phyloP scores from a whole-genome alignment of 2,113 vertebrate genomes.

The Redunca redunca region DNA sequence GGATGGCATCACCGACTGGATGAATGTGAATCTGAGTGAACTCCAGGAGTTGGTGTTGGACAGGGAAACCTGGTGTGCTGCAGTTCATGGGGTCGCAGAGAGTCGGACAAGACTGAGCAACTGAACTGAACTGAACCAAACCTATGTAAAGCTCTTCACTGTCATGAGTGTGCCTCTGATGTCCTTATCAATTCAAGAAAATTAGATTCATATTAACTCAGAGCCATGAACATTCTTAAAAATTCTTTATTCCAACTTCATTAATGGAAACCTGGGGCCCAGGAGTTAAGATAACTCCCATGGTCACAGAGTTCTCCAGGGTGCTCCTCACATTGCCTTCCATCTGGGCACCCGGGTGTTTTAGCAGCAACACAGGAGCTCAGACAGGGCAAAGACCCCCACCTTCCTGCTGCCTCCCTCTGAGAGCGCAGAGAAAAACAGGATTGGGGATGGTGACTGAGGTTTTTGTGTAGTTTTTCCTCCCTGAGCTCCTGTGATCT shows the following conservation, averaged over 20 bases:
- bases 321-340: not conserved
- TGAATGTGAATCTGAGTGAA: no score
- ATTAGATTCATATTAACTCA: not conserved
- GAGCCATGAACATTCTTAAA: not conserved
- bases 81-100: no score
- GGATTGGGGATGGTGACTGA: not conserved
- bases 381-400: not conserved
- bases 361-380: not conserved
- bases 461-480: not conserved
- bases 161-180: not conserved
- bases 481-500: not conserved
- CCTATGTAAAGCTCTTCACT: not conserved
- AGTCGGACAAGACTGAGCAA: no score
- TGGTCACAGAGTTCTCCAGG: not conserved
- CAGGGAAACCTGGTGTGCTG: no score
- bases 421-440: not conserved
- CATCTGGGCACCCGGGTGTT: not conserved
- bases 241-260: not conserved
- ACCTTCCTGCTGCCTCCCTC: not conserved
- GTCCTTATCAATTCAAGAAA: not conserved
- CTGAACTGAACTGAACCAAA: no score
- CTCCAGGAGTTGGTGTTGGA: no score
- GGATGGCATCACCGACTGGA: no score
- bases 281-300: not conserved
- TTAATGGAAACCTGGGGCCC: not conserved